phyloP scores from a whole-genome alignment of 2,113 vertebrate genomes.

The Colossoma macropomum region DNA sequence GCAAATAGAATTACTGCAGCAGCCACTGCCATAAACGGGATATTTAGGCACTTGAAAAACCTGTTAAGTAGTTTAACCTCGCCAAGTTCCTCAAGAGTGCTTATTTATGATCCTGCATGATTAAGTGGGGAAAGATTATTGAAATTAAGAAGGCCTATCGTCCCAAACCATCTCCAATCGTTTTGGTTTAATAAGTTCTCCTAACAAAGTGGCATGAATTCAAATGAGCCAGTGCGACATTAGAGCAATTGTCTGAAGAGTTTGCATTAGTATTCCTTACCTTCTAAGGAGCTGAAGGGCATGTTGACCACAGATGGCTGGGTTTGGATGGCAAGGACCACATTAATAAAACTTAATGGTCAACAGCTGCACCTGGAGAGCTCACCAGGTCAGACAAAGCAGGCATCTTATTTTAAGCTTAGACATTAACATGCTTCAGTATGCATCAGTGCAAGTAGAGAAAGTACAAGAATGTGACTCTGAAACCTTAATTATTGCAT shows the following conservation, averaged over 20 bases:
- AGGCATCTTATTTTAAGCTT: background rate
- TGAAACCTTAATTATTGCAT: background rate
- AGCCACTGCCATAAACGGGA: background rate
- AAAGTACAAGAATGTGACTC: background rate
- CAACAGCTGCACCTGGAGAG: constrained; percentile 41
- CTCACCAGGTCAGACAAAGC: constrained; percentile 29
- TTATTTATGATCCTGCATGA: constrained; percentile 8
- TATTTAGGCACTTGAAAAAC: background rate
- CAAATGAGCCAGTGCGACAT: constrained; percentile 9
- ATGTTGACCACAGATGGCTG: constrained; percentile 43
- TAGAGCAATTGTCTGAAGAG: constrained; percentile 3
- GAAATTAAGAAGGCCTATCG: constrained; percentile 19
- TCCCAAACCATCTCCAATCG: background rate
- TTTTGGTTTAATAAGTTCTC: constrained; percentile 17
- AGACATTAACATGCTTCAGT: background rate
- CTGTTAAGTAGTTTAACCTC: background rate
- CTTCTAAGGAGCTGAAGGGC: constrained; percentile 34
- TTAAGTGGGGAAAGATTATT: constrained; percentile 4
- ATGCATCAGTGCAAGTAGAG: background rate
- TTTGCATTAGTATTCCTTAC: constrained; percentile 38
- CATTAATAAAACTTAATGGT: constrained; percentile 48
- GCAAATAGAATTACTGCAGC: background rate
- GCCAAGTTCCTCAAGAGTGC: background rate
- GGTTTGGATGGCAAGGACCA: constrained; percentile 27
- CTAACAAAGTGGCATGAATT: constrained; percentile 7